Evolutionary conservation across 2,113 vertebrate species (phyloP).

Genomic region (Catagonus wagneri): DNA sequence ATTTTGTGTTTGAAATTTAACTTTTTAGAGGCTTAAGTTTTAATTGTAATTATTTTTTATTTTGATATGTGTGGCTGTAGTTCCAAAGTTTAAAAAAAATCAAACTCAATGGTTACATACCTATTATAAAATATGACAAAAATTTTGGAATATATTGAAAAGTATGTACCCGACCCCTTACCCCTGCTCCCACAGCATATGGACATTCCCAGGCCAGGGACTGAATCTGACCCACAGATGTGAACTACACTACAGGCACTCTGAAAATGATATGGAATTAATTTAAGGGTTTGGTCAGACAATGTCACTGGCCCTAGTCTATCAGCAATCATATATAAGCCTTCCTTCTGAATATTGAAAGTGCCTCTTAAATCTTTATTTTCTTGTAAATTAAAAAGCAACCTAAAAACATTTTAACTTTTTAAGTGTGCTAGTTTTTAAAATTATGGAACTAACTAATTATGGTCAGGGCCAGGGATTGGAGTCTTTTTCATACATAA

Average conservation of each 20-base stretch:
- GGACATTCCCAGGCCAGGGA: too few species aligned
- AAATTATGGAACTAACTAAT: neutral
- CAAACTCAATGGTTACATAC: neutral
- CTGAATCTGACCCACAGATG: too few species aligned
- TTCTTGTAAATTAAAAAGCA: neutral
- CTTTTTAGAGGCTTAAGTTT: neutral
- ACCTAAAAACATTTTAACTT: neutral
- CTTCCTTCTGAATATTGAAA: neutral
- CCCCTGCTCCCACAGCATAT: too few species aligned
- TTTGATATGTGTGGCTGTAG: neutral
- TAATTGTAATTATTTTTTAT: neutral
- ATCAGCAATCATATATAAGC: neutral
- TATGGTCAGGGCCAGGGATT: neutral
- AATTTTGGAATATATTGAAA: neutral
- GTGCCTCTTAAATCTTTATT: neutral
- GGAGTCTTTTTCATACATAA: neutral
- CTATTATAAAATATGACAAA: neutral
- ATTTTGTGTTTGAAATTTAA: conserved; percentile 37
- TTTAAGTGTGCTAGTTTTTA: neutral
- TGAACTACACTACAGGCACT: too few species aligned
- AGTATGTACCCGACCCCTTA: neutral
- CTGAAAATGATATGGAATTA: neutral
- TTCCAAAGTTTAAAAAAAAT: neutral
- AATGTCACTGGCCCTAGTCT: neutral
- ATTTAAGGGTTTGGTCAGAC: neutral